phyloP scores from a whole-genome alignment of 2,888 invertebrate species.

The Drosophila quinaria region DNA sequence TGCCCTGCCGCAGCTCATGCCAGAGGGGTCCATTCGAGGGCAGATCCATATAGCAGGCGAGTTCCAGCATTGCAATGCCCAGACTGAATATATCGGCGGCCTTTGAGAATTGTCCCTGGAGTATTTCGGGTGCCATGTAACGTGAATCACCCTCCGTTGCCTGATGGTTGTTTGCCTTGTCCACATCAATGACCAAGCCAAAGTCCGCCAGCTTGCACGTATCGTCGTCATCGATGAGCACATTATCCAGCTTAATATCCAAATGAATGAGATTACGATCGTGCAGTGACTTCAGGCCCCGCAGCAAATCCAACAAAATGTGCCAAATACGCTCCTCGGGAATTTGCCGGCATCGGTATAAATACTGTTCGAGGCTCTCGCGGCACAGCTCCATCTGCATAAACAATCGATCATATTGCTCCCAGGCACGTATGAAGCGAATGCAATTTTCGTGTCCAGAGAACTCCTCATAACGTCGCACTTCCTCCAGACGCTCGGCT shows the following conservation, averaged over 20 bases:
- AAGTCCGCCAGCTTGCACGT: constrained; percentile 91
- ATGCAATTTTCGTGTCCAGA: constrained; percentile 90
- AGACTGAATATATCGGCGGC: constrained; percentile 92
- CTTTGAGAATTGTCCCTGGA: constrained; percentile 89
- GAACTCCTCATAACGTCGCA: constrained; percentile 89
- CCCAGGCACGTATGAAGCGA: constrained; percentile 90
- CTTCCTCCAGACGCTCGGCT: constrained; percentile 88
- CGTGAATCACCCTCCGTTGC: constrained; percentile 91
- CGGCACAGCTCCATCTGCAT: constrained; percentile 91
- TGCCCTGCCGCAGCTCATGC: constrained; percentile 88
- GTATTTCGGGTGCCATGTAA: constrained; percentile 91
- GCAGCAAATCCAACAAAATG: constrained; percentile 88
- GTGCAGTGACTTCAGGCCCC: constrained; percentile 90
- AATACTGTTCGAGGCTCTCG: constrained; percentile 88
- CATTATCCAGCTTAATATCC: constrained; percentile 92
- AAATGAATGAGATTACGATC: constrained; percentile 89
- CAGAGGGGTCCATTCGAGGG: constrained; percentile 90
- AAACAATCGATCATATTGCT: constrained; percentile 89
- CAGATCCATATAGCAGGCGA: constrained; percentile 90
- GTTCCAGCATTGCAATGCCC: constrained; percentile 90
- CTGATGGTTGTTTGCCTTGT: constrained; percentile 87
- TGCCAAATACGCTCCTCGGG: constrained; percentile 89
- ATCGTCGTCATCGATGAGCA: constrained; percentile 89
- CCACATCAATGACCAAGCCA: constrained; percentile 89
- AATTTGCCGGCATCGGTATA: constrained; percentile 87